A percentile compares a stretch with the other conserved stretches of the same genome.
Evolutionary conservation across 2,888 invertebrate genomes (phyloP).

Genomic region (Muschampia plurimacula): DNA sequence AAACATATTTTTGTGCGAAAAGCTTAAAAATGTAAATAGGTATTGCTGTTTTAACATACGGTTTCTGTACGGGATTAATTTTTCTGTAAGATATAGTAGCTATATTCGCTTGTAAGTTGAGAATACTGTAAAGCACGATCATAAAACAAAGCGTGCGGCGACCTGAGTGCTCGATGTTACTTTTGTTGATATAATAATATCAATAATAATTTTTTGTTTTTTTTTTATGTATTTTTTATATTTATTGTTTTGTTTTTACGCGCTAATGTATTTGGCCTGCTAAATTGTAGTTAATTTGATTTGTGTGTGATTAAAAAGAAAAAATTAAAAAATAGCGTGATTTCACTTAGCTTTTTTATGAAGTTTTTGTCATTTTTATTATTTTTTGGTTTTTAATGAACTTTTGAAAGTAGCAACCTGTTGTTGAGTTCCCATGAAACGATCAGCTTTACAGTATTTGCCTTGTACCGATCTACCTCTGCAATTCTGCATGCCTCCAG

Average conservation of each 20-base stretch:
- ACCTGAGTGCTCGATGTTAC: constrained; percentile 24
- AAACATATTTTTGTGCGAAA: constrained; percentile 67
- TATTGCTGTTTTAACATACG: constrained; percentile 60
- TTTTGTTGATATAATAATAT: constrained; percentile 28
- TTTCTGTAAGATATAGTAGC: constrained; percentile 52
- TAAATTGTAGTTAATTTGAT: constrained; percentile 32
- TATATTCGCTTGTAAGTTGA: constrained; percentile 50
- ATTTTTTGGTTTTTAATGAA: constrained; percentile 17
- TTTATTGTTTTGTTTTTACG: constrained; percentile 37
- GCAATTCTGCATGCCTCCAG: constrained; percentile 70
- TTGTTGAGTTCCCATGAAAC: constrained; percentile 36
- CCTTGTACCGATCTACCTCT: constrained; percentile 80
- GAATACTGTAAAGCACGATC: constrained; percentile 48
- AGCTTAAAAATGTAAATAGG: constrained; percentile 74
- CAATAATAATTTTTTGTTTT: constrained; percentile 30
- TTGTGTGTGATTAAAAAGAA: constrained; percentile 32
- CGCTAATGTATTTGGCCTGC: constrained; percentile 35
- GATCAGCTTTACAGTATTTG: constrained; percentile 55
- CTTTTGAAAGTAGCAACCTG: constrained; percentile 9
- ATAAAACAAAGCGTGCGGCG: constrained; percentile 6
- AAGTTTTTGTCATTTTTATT: constrained; percentile 24
- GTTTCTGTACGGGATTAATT: constrained; percentile 52
- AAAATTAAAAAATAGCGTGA: constrained; percentile 31
- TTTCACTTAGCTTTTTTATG: constrained; percentile 16
- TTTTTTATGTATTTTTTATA: constrained; percentile 32